Percentiles rank a stretch among this genome's conserved stretches.
phyloP scores from a whole-genome alignment of 2,888 invertebrate species.

The Pterostichus madidus region DNA sequence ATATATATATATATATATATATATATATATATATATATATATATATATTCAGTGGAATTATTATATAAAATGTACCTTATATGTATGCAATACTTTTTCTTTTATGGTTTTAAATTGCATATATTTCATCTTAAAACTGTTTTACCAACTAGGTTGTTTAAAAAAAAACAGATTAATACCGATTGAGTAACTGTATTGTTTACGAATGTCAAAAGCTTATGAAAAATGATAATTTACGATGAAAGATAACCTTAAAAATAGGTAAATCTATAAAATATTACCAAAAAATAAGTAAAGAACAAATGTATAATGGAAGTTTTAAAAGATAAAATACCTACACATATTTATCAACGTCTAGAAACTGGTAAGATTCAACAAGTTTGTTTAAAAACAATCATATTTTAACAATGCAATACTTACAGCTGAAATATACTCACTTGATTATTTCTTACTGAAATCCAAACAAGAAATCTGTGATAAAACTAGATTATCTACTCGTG shows the following conservation, averaged over 20 bases:
- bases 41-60: no score
- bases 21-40: no score
- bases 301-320: conserved; percentile 53
- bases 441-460: conserved; percentile 55
- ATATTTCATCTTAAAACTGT: not conserved
- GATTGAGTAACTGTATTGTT: not conserved
- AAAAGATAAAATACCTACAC: conserved; percentile 58
- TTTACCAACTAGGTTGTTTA: not conserved
- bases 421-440: conserved; percentile 57
- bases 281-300: not conserved
- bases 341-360: conserved; percentile 54
- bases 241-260: no score
- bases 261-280: not conserved
- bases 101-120: not conserved
- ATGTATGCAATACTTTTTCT: conserved; percentile 1
- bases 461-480: conserved; percentile 50
- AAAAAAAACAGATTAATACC: no score
- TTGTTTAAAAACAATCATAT: not conserved
- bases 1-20: no score
- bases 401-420: not conserved
- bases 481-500: conserved; percentile 39
- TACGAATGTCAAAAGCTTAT: no score
- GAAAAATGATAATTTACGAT: no score
- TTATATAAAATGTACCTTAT: not conserved
- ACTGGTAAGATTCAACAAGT: conserved; percentile 36